A percentile compares a stretch with the other conserved stretches of the same genome.
Conservation (phyloP, 2,888 invertebrate species). For the Melieria crassipennis region DNA sequence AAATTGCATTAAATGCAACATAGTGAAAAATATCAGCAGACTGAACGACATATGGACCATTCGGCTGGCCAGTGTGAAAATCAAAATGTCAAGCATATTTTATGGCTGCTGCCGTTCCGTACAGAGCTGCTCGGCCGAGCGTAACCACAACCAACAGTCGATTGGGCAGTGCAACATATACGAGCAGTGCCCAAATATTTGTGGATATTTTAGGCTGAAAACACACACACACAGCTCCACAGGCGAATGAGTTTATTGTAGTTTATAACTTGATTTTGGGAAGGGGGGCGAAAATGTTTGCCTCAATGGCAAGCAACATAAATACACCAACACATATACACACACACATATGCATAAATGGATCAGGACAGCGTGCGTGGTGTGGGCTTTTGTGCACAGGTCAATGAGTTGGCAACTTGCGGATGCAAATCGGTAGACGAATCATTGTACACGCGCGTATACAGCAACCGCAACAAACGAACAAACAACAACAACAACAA, state of each 20-base stretch:
- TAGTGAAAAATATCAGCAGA: no score
- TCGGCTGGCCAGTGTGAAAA: no score
- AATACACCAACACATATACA: not conserved
- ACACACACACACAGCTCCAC: constrained; percentile 3
- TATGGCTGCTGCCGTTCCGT: not conserved
- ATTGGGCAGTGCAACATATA: no score
- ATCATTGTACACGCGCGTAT: not conserved
- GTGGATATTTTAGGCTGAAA: constrained; percentile 14
- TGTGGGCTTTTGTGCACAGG: not conserved
- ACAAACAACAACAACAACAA: not conserved
- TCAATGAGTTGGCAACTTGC: not conserved
- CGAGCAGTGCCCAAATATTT: constrained; percentile 10
- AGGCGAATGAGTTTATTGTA: not conserved
- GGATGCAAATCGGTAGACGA: not conserved
- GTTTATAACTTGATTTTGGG: constrained; percentile 32
- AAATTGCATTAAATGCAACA: no score
- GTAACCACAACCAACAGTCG: no score
- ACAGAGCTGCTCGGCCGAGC: not conserved
- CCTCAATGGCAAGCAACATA: constrained; percentile 2
- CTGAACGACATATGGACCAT: no score
- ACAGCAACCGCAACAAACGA: constrained; percentile 24
- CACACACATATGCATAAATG: constrained; percentile 1
- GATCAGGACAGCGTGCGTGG: not conserved
- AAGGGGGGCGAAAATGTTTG: constrained; percentile 25
- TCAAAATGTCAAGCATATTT: no score